Conservation (phyloP, 2,113 vertebrate genomes). For the Axis porcinus region DNA sequence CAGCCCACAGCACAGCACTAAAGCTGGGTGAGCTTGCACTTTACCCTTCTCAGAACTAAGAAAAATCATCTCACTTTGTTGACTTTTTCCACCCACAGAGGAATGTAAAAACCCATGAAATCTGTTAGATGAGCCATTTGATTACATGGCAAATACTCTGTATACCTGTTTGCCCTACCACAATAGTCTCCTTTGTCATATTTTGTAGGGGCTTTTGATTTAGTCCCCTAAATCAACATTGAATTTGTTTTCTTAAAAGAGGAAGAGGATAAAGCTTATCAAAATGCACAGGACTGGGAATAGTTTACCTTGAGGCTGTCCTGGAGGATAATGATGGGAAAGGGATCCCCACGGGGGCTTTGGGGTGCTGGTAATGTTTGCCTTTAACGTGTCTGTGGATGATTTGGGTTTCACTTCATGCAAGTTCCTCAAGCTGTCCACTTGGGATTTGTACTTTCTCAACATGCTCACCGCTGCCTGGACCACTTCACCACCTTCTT, state of each 20-base stretch:
- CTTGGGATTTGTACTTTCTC: not conserved
- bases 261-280: not conserved
- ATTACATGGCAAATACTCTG: not conserved
- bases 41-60: not conserved
- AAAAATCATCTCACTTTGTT: not conserved
- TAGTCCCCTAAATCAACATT: slow-evolving; percentile 33
- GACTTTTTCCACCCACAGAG: not conserved
- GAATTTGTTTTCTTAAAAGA: slow-evolving; percentile 8
- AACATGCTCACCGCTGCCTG: not conserved
- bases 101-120: not conserved
- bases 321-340: not conserved
- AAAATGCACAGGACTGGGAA: not conserved
- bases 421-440: not conserved
- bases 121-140: not conserved
- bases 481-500: not conserved
- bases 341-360: not conserved
- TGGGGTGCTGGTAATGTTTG: not conserved
- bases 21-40: not conserved
- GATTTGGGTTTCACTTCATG: not conserved
- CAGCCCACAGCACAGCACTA: not conserved
- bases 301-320: not conserved
- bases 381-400: not conserved
- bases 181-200: not conserved
- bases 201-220: not conserved
- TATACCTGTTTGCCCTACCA: not conserved